Conservation (phyloP, 1,140 invertebrate species). For the Aphaenogaster ashmeadi region DNA sequence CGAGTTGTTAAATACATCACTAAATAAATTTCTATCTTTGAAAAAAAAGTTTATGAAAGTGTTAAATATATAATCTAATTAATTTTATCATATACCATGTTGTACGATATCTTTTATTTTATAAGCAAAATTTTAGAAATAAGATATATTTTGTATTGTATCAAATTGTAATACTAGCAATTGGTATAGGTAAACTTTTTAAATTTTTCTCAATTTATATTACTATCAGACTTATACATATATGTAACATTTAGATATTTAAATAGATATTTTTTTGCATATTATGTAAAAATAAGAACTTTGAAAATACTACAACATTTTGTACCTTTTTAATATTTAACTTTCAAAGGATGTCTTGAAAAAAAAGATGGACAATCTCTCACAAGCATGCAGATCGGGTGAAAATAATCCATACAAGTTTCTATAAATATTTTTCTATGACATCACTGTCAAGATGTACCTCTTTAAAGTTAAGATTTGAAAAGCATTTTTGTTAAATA, state of each 20-base stretch:
- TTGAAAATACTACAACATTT: neutral
- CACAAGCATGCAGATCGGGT: too few species aligned
- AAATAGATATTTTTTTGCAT: neutral
- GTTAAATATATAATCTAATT: neutral
- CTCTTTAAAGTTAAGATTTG: too few species aligned
- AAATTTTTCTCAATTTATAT: neutral
- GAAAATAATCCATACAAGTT: too few species aligned
- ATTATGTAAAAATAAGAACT: neutral
- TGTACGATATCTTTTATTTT: neutral
- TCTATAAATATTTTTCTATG: too few species aligned
- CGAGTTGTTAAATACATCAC: neutral
- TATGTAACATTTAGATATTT: neutral
- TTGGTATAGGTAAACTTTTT: neutral
- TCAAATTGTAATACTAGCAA: neutral
- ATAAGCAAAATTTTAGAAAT: neutral
- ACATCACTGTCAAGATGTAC: too few species aligned
- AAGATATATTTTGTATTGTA: neutral
- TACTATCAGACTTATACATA: neutral
- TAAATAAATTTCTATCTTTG: slow-evolving; percentile 3
- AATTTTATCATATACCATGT: neutral
- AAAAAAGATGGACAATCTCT: too few species aligned
- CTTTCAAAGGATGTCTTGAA: neutral
- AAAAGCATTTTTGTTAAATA: too few species aligned
- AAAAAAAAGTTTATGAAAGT: neutral
- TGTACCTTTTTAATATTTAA: neutral